Evolutionary conservation across 2,888 invertebrate genomes (phyloP).

Genomic region (Adelognathus sp.): DNA sequence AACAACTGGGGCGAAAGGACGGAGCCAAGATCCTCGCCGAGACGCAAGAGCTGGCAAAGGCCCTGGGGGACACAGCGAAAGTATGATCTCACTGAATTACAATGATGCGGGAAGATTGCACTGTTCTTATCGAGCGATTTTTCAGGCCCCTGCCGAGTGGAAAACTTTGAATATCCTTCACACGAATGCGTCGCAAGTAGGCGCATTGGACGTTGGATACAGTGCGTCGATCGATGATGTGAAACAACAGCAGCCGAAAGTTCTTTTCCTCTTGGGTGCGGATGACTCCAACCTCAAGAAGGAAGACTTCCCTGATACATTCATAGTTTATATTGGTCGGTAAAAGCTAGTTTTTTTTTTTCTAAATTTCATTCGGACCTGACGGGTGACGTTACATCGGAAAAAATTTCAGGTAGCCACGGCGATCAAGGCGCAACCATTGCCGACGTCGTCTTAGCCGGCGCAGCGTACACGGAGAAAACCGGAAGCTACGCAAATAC

Average conservation of each 20-base stretch:
- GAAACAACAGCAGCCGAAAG: constrained; percentile 86
- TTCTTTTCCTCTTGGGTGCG: constrained; percentile 96
- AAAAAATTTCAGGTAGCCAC: constrained; percentile 91
- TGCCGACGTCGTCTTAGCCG: constrained; percentile 96
- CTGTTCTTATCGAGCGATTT: constrained; percentile 21
- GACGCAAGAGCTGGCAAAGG: constrained; percentile 88
- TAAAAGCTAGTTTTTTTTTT: neutral
- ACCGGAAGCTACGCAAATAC: constrained; percentile 98
- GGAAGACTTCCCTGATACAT: constrained; percentile 90
- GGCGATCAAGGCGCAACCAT: constrained; percentile 96
- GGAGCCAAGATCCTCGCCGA: constrained; percentile 90
- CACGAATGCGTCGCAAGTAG: constrained; percentile 95
- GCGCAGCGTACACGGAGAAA: constrained; percentile 99
- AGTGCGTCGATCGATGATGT: constrained; percentile 85
- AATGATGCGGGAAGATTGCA: neutral
- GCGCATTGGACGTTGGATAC: constrained; percentile 98
- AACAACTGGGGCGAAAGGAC: constrained; percentile 89
- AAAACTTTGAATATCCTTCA: constrained; percentile 97
- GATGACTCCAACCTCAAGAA: constrained; percentile 91
- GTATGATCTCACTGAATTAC: constrained; percentile 70
- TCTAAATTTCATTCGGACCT: neutral
- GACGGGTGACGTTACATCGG: too few relatives aligned
- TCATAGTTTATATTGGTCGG: constrained; percentile 93
- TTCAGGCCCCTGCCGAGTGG: constrained; percentile 82
- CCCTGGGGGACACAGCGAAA: constrained; percentile 83